Evolutionary conservation across 2,888 invertebrate species (phyloP), one percentile per base, ranked within the genome.

Genomic region (Drosophila austrosaltans): DNA sequence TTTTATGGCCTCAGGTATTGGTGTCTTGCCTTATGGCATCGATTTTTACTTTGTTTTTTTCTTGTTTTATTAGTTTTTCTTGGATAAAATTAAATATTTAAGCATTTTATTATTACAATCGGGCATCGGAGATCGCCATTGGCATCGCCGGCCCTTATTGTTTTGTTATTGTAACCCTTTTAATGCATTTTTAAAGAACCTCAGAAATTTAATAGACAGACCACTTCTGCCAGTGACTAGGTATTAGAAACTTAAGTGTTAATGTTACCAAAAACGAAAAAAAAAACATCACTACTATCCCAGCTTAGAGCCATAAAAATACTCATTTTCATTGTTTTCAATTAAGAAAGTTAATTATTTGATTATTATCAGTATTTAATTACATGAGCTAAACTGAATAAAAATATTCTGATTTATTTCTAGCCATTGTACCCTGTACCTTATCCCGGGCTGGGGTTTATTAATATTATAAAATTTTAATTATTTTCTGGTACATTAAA

Each of bases 331-430:
- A 88, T 89, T 84, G 89, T 90, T 90, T 90, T 89, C 90, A 90
- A 90, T 91, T 91, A 87, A 82, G 83, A 84, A 89, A 89, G 89
- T 86, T 90, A 91, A 90, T 90, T 90, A 89, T 89, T 90, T 90
- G 91, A 90, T 91, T 89, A 87, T 85, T 85, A 90, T 90, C 90
- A 77, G 75, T 69, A 82, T 86, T 89, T 90, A 90, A 90, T 91
- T 90, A 82, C 90, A 83, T 57, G 57, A 67, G 25, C n/a, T 28
- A 22, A 25, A 8, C 57, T 66, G 53, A 77, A 77, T 66, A 76
- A 69, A 68, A 65, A 72, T 70, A 71, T 81, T 71, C 81, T 76
- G 84, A 83, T 80, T 84, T 72, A 67, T 76, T 81, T 69, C 22
- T 48, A 25, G 8, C 54, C 69, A 70, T 68, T 57, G 65, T 72